These are phyloP conservation scores for Typhlichthys eigenmanni DNA, from an alignment of 2,797 vertebrate genomes.

Conservation along the genomic window DNA sequence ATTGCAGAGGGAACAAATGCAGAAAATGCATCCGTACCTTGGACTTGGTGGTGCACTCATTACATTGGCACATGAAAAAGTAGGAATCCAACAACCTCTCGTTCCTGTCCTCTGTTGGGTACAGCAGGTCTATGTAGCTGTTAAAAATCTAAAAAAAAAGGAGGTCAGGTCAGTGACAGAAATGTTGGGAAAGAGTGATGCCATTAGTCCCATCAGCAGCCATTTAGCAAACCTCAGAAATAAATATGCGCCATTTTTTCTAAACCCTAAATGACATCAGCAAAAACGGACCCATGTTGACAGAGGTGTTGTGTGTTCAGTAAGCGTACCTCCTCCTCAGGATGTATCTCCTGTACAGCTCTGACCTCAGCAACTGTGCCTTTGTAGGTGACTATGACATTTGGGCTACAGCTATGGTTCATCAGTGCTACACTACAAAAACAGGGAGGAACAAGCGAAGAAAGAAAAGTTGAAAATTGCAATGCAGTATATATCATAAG, in stretches of 20 bases:
- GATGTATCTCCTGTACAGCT: constrained; percentile 88
- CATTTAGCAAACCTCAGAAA: neutral
- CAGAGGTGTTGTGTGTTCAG: neutral
- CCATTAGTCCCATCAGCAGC: too few relatives aligned
- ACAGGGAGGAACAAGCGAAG: constrained; percentile 3
- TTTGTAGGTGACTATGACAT: constrained; percentile 97
- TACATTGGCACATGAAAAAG: constrained; percentile 93
- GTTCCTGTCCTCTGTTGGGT: constrained; percentile 93
- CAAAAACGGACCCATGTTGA: neutral
- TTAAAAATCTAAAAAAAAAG: constrained; percentile 84
- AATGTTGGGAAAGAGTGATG: neutral
- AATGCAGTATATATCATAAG: neutral
- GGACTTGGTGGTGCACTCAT: constrained; percentile 86
- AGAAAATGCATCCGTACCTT: constrained; percentile 76
- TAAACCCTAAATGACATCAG: neutral
- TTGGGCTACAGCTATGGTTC: constrained; percentile 98
- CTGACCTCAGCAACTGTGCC: constrained; percentile 93
- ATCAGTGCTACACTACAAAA: constrained; percentile 90
- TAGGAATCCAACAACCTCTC: constrained; percentile 91
- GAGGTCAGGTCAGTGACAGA: neutral
- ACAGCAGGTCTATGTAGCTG: constrained; percentile 98
- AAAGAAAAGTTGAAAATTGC: neutral
- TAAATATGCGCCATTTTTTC: neutral
- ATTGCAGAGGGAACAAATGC: too few relatives aligned
- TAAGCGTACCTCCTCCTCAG: constrained; percentile 88